These are phyloP conservation scores for Aplochiton taeniatus DNA, from an alignment of 2,797 vertebrate species.

Conservation along the genomic window DNA sequence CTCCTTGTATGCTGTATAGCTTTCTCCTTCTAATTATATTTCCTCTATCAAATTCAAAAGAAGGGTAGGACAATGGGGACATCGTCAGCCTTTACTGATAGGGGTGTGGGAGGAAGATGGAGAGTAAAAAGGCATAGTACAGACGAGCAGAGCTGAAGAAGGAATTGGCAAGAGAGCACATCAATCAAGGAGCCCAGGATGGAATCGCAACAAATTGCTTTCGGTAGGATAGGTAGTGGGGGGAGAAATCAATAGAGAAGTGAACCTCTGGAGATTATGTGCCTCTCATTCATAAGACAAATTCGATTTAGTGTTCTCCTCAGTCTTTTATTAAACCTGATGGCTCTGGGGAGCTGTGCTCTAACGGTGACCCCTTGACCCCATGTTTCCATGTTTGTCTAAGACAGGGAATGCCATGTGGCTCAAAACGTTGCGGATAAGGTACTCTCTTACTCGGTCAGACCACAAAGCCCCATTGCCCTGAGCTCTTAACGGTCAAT, in stretches of 20 bases:
- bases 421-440: too few species aligned
- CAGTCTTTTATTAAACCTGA: neutral
- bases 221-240: constrained; percentile 21
- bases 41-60: neutral
- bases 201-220: constrained; percentile 35
- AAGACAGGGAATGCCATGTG: too few species aligned
- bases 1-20: too few species aligned
- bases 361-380: constrained; percentile 6
- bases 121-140: constrained; percentile 5
- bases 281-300: too few species aligned
- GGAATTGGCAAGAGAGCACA: constrained; percentile 14
- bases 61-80: neutral
- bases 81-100: neutral
- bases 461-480: too few species aligned
- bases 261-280: too few species aligned
- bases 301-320: constrained; percentile 20
- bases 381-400: too few species aligned
- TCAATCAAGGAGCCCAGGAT: constrained; percentile 24
- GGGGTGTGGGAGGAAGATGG: neutral
- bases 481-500: too few species aligned
- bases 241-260: constrained; percentile 15
- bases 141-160: neutral
- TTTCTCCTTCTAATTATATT: neutral
- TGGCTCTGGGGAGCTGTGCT: constrained; percentile 7
- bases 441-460: too few species aligned